A percentile compares a stretch with the other conserved stretches of the same genome.
Evolutionary conservation across 2,113 vertebrate genomes (phyloP).

Genomic region (Tachycineta bicolor): DNA sequence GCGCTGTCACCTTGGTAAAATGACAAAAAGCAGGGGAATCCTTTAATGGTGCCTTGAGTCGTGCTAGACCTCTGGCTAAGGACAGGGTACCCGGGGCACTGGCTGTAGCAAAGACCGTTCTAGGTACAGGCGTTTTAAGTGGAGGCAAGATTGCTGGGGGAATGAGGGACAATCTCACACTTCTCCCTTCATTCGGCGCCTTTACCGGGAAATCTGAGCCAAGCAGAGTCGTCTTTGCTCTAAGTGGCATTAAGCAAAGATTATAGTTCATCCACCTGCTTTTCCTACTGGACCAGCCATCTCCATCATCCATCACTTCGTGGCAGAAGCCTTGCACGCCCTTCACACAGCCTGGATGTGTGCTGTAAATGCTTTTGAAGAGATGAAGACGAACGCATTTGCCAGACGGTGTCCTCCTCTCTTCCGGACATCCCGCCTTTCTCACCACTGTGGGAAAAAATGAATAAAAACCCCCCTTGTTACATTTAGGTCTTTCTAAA

Average conservation of each 20-base stretch:
- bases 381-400: background rate
- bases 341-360: background rate
- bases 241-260: background rate
- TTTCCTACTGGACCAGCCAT: background rate
- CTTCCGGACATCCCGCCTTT: background rate
- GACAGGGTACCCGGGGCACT: background rate
- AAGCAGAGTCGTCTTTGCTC: background rate
- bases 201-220: background rate
- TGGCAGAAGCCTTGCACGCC: background rate
- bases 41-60: background rate
- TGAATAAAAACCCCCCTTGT: background rate
- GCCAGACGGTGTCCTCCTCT: background rate
- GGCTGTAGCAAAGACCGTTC: background rate
- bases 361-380: background rate
- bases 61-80: background rate
- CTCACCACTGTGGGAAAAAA: background rate
- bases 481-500: background rate
- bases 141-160: background rate
- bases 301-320: background rate
- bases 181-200: background rate
- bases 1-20: background rate
- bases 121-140: background rate
- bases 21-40: background rate
- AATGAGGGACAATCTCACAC: background rate
- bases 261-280: background rate